Percentiles rank a stretch among this genome's conserved stretches.
These are phyloP conservation scores for Drosophila antonietae DNA, from an alignment of 2,888 invertebrate genomes.

Conservation along the genomic window DNA sequence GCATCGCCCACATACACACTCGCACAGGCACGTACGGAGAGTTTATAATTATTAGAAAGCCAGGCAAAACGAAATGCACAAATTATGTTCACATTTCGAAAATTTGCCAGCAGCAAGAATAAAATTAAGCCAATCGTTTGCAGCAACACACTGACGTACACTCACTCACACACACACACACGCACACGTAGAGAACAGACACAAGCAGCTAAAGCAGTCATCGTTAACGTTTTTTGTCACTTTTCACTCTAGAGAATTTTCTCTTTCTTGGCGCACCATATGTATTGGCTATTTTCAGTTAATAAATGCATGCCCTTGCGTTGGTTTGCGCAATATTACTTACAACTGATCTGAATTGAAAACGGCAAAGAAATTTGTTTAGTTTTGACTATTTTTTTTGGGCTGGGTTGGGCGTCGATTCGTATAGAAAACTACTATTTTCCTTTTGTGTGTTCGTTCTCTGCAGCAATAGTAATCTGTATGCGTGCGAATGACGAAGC, in stretches of 20 bases:
- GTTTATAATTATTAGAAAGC: slow-evolving; percentile 52
- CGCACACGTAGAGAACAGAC: slow-evolving; percentile 36
- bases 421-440: slow-evolving; percentile 72
- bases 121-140: slow-evolving; percentile 52
- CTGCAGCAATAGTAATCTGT: slow-evolving; percentile 66
- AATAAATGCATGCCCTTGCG: slow-evolving; percentile 15
- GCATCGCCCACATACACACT: slow-evolving; percentile 22
- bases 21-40: slow-evolving; percentile 7
- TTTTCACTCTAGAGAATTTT: slow-evolving; percentile 79
- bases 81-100: slow-evolving; percentile 39
- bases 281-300: slow-evolving; percentile 33
- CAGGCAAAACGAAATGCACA: slow-evolving; percentile 44
- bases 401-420: slow-evolving; percentile 80
- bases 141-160: slow-evolving; percentile 42
- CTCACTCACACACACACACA: slow-evolving; percentile 32
- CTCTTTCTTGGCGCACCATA: slow-evolving; percentile 50
- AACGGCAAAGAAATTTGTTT: slow-evolving; percentile 41
- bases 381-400: slow-evolving; percentile 57
- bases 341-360: slow-evolving; percentile 57
- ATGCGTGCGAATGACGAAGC: slow-evolving; percentile 74
- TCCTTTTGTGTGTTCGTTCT: slow-evolving; percentile 72
- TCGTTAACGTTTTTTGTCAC: slow-evolving; percentile 70
- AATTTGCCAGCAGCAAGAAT: slow-evolving; percentile 56
- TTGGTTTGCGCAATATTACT: slow-evolving; percentile 52
- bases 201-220: slow-evolving; percentile 56